Base-by-base conservation (phyloP, 92 coral and sea anemone genomes). In the Porites rus region DNA sequence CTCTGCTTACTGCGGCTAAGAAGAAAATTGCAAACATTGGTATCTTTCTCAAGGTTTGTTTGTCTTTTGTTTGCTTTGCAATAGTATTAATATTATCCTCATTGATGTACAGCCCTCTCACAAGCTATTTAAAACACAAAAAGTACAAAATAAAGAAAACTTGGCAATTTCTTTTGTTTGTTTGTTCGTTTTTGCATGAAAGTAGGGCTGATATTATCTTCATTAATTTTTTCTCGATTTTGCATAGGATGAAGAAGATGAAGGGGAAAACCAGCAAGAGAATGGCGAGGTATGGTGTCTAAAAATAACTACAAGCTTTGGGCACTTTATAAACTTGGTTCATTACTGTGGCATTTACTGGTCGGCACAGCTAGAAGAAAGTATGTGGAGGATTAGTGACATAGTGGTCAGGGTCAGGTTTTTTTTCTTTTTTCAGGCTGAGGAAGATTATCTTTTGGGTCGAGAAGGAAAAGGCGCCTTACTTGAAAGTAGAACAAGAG, bases 401-500 rank as follows among this genome's bases (percentile, higher is more conserved):
- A 38, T 38, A 5, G 46, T 4, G 46, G 46, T 38, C 46, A 38
- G 46, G 46, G 5, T 77, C 17, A 56, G 50, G 3, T 77, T 63
- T 77, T 14, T 52, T 75, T 59, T 28, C 51, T 16, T 10, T 0
- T 84, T 79, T 64, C 82, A 90, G 86, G 94, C 92, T 51, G 98
- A 95, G 54, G 99, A 97, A 60, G 95, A 92, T 71, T 90, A 93
- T 28, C 94, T 97, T 4, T 89, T 92, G 68, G 95, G 94, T 65
- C 93, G 98, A 65, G 99, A 96, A 19, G 99, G 99, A 51, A 97
- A 95, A 84, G 96, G 96, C 58, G 96, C 98, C 1, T 82, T 97
- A 18, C 91, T 97, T 69, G 97, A 97, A 84, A 93, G 94, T 90
- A 86, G 99, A 90, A 97, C 99, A 79, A 95, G 99, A 92, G 99